phyloP scores from a whole-genome alignment of 2,113 vertebrate genomes.

The Notiomystis cincta region DNA sequence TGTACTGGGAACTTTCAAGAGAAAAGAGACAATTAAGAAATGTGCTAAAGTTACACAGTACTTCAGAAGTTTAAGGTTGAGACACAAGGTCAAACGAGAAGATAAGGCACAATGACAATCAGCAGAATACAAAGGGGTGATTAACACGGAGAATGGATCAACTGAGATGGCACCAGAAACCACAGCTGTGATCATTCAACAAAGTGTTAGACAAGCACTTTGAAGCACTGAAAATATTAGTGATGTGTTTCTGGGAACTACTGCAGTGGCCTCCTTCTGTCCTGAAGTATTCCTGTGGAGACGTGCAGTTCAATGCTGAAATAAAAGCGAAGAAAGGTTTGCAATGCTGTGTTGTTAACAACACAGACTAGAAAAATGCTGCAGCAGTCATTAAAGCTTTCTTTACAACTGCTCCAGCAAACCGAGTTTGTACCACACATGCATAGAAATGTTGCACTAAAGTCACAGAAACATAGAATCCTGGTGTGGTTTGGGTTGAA shows the following conservation, averaged over 20 bases:
- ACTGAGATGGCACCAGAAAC: neutral
- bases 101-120: neutral
- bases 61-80: neutral
- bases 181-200: neutral
- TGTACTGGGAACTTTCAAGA: neutral
- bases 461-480: neutral
- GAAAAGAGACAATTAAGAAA: neutral
- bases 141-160: neutral
- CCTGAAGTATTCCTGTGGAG: neutral
- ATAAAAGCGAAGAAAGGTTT: neutral
- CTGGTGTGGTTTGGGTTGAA: neutral
- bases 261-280: conserved; percentile 16
- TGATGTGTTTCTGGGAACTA: neutral
- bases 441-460: neutral
- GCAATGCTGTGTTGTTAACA: neutral
- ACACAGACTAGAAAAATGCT: neutral
- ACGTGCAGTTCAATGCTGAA: neutral
- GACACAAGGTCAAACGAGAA: neutral
- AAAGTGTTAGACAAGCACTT: neutral
- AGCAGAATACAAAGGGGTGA: neutral
- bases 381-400: neutral
- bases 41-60: neutral
- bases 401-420: neutral
- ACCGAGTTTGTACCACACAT: neutral
- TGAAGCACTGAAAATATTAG: neutral